Percentiles rank a stretch among this genome's conserved stretches.
phyloP scores from a whole-genome alignment of 2,113 vertebrate species.

The Nyctereutes procyonoides region DNA sequence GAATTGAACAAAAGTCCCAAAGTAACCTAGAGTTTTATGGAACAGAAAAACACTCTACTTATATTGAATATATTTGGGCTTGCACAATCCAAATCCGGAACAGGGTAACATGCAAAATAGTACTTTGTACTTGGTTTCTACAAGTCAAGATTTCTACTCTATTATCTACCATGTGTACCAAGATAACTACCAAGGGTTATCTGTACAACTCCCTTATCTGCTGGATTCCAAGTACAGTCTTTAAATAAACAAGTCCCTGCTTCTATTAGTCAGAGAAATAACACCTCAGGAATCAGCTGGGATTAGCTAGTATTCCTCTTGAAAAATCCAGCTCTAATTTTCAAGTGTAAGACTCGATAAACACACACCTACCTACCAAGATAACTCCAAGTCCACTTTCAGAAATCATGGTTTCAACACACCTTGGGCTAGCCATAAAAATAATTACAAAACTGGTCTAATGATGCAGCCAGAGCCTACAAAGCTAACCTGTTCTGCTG shows the following conservation, averaged over 20 bases:
- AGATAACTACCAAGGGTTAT: neutral
- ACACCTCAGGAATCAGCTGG: neutral
- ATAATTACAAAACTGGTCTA: neutral
- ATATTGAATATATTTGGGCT: neutral
- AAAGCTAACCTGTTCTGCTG: neutral
- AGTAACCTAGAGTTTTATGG: neutral
- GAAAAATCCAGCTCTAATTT: neutral
- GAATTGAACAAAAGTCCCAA: neutral
- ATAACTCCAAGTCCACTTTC: neutral
- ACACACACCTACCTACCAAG: neutral
- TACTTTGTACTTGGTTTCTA: neutral
- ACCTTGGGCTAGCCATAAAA: neutral
- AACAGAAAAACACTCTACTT: neutral
- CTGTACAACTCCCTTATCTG: neutral
- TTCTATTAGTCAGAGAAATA: slow-evolving; percentile 2
- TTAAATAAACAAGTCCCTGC: neutral
- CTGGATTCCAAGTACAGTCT: neutral
- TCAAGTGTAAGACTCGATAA: neutral
- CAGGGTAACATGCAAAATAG: neutral
- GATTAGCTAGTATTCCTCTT: neutral
- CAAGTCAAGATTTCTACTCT: neutral
- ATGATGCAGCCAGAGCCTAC: neutral
- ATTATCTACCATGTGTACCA: neutral
- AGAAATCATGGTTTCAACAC: neutral
- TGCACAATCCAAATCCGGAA: neutral